phyloP scores from a whole-genome alignment of 2,113 vertebrate genomes.

The Nansenia antarctica region DNA sequence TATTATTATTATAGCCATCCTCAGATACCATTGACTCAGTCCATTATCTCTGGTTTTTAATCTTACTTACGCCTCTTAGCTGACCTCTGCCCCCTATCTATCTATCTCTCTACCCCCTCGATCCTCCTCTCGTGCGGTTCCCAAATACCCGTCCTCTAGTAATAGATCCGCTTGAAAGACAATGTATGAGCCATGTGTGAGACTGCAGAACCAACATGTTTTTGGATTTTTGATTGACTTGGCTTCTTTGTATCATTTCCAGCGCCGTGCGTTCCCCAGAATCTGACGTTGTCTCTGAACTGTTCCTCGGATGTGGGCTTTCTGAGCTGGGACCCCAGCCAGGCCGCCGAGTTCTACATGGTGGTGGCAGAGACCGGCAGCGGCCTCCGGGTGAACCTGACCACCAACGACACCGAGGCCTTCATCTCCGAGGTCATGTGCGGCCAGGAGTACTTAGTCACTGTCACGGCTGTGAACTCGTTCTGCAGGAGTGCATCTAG shows the following conservation, averaged over 20 bases:
- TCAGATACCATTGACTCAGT: background rate
- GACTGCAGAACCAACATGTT: background rate
- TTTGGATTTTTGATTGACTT: background rate
- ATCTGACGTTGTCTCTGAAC: slow-evolving; percentile 58
- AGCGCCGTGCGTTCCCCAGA: slow-evolving; percentile 75
- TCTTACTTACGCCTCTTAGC: no score
- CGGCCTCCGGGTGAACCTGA: slow-evolving; percentile 58
- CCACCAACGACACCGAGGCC: slow-evolving; percentile 59
- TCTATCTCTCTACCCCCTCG: background rate
- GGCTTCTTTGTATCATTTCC: slow-evolving; percentile 11
- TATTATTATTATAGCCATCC: no score
- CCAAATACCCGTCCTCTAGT: background rate
- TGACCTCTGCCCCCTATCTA: no score
- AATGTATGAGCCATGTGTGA: no score
- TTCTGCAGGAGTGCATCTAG: slow-evolving; percentile 66
- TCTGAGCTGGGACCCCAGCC: slow-evolving; percentile 65
- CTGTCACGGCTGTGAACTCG: slow-evolving; percentile 59
- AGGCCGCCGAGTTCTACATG: slow-evolving; percentile 61
- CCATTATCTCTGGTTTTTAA: background rate
- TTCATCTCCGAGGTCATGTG: slow-evolving; percentile 70
- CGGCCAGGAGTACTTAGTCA: slow-evolving; percentile 71
- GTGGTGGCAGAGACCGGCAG: slow-evolving; percentile 56
- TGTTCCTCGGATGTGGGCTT: slow-evolving; percentile 62
- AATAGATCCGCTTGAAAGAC: no score
- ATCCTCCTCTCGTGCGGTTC: background rate